phyloP scores from a whole-genome alignment of 1,140 invertebrate genomes.

The Aphelinus certus region DNA sequence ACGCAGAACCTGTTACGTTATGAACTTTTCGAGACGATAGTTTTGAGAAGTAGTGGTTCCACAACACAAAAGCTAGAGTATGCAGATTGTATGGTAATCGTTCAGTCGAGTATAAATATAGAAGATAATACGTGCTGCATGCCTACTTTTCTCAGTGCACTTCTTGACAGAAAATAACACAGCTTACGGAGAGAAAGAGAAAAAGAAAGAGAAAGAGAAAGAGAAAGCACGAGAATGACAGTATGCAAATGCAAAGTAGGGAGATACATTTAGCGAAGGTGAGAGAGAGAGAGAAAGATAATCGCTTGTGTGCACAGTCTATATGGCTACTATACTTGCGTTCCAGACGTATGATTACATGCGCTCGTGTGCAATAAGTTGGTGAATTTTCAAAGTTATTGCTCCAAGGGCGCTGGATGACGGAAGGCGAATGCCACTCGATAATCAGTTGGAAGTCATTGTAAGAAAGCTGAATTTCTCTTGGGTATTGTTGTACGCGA shows the following conservation, averaged over 20 bases:
- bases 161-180: background rate
- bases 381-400: background rate
- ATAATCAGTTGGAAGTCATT: background rate
- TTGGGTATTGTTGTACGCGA: background rate
- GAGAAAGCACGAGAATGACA: too few species aligned
- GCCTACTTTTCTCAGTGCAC: background rate
- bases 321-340: background rate
- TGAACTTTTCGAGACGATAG: too few species aligned
- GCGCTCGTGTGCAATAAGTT: background rate
- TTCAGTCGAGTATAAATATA: too few species aligned
- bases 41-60: too few species aligned
- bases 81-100: constrained; percentile 9
- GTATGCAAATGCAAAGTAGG: too few species aligned
- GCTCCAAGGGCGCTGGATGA: background rate
- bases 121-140: background rate
- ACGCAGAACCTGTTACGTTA: too few species aligned
- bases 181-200: background rate
- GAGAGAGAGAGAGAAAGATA: background rate
- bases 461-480: background rate
- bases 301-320: too few species aligned
- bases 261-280: background rate
- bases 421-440: background rate
- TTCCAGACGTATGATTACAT: background rate
- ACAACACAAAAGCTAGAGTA: background rate
- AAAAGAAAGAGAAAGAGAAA: background rate